These are phyloP conservation scores for Uloborus diversus DNA, from an alignment of 1,140 invertebrate genomes.

Conservation along the genomic window DNA sequence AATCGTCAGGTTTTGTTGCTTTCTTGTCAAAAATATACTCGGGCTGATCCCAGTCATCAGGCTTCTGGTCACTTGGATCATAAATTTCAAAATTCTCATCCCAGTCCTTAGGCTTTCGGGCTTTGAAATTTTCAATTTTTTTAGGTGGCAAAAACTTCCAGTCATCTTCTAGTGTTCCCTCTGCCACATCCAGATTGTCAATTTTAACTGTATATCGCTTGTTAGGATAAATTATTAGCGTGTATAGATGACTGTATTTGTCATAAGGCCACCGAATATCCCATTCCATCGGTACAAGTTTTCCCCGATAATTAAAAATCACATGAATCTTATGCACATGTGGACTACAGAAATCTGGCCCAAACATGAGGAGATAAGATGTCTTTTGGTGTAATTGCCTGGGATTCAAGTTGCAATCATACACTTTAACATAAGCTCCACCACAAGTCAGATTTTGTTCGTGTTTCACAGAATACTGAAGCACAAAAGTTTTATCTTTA, in stretches of 20 bases:
- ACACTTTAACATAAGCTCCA: conserved; percentile 97
- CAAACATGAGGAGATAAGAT: conserved; percentile 98
- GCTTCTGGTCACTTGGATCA: conserved; percentile 94
- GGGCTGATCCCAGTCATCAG: conserved; percentile 88
- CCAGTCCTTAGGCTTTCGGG: conserved; percentile 96
- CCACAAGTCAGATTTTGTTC: conserved; percentile 99
- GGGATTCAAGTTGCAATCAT: conserved; percentile 88
- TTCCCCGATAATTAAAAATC: conserved; percentile 98
- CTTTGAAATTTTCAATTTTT: conserved; percentile 95
- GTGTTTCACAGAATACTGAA: conserved; percentile 98
- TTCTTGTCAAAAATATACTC: conserved; percentile 99
- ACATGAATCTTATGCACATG: conserved; percentile 99
- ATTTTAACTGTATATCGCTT: conserved; percentile 98
- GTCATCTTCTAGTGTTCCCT: conserved; percentile 91
- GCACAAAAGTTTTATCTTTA: conserved; percentile 77
- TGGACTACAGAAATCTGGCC: conserved; percentile 98
- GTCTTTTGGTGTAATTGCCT: conserved; percentile 95
- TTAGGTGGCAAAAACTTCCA: conserved; percentile 97
- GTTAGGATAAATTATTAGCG: conserved; percentile 92
- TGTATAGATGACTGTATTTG: conserved; percentile 98
- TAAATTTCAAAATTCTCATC: conserved; percentile 94
- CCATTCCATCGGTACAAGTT: conserved; percentile 97
- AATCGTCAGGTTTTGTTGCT: conserved; percentile 97
- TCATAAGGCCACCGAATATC: conserved; percentile 83
- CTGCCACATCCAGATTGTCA: conserved; percentile 96